These are phyloP conservation scores for Polypterus senegalus DNA, from an alignment of 2,113 vertebrate genomes.

Conservation along the genomic window DNA sequence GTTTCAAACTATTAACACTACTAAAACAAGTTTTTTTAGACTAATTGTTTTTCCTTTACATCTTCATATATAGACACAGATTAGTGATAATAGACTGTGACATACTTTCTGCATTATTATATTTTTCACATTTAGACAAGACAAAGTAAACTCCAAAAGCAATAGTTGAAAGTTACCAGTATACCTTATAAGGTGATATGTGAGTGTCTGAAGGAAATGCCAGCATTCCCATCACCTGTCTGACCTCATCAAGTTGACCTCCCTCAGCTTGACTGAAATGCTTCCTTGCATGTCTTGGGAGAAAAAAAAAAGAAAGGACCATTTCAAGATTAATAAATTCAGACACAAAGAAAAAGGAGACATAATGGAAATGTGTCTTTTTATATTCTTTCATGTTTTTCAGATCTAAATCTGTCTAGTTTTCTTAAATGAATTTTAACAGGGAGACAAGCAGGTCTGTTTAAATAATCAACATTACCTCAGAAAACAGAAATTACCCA, in stretches of 20 bases:
- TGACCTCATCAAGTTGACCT: conserved; percentile 91
- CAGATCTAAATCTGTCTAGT: too few species aligned
- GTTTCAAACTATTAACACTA: background rate
- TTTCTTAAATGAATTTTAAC: too few species aligned
- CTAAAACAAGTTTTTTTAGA: background rate
- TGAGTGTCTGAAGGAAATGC: conserved; percentile 97
- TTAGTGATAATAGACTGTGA: background rate
- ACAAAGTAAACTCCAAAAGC: background rate
- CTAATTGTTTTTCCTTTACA: background rate
- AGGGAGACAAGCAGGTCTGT: too few species aligned
- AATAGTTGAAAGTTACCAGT: background rate
- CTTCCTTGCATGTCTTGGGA: conserved; percentile 82
- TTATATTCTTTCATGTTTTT: too few species aligned
- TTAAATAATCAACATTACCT: too few species aligned
- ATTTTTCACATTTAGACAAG: background rate
- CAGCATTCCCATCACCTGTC: conserved; percentile 98
- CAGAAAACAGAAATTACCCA: too few species aligned
- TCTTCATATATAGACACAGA: background rate
- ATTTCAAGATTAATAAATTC: too few species aligned
- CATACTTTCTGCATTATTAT: background rate
- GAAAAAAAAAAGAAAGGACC: conserved; percentile 2
- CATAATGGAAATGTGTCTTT: too few species aligned
- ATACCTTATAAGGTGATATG: conserved; percentile 95
- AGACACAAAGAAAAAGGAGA: too few species aligned
- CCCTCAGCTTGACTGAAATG: conserved; percentile 97